Evolutionary conservation across 2,113 vertebrate genomes (phyloP).

Genomic region (Lontra canadensis): DNA sequence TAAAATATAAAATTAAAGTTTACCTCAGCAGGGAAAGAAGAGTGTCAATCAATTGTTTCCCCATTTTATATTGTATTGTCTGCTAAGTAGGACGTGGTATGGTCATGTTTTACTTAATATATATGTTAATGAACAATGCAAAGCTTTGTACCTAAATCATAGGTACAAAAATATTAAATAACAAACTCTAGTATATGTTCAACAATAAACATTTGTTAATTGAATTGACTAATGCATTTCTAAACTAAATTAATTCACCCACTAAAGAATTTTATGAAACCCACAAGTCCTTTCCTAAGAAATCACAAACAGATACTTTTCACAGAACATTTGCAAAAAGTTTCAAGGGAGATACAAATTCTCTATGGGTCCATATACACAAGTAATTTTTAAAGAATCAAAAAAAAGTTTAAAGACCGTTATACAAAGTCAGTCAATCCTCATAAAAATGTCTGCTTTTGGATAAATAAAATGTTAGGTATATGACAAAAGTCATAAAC

Average conservation of each 20-base stretch:
- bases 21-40: background rate
- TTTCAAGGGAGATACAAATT: background rate
- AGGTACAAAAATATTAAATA: background rate
- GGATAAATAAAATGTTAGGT: background rate
- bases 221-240: background rate
- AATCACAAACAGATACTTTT: background rate
- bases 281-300: background rate
- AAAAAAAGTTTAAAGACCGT: background rate
- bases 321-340: background rate
- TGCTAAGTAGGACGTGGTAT: background rate
- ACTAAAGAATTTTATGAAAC: background rate
- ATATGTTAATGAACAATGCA: background rate
- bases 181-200: background rate
- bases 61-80: background rate
- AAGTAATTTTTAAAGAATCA: background rate
- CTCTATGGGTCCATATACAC: background rate
- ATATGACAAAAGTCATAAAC: background rate
- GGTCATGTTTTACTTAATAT: background rate
- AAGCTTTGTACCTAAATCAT: background rate
- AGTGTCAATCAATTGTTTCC: background rate
- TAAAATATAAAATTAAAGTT: background rate
- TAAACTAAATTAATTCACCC: background rate
- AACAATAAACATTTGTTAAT: background rate
- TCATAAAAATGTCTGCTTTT: background rate
- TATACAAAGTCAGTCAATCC: background rate